Conservation (phyloP, 2,113 vertebrate genomes). For the Chrysochloris asiatica region DNA sequence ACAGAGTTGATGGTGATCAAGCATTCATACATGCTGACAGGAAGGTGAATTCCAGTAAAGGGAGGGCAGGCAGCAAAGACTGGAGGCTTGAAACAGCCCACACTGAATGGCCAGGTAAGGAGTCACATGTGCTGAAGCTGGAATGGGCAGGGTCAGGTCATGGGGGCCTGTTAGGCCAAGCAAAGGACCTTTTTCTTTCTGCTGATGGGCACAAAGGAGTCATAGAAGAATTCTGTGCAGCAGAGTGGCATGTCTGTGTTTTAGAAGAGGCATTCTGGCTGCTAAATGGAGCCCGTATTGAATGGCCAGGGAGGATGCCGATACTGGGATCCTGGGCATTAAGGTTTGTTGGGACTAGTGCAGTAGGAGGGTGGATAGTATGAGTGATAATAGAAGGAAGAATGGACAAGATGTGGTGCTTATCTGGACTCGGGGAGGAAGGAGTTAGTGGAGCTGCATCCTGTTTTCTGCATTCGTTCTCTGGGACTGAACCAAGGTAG, state of each 20-base stretch:
- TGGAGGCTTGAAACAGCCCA: not conserved
- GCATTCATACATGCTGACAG: not conserved
- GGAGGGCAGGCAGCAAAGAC: not conserved
- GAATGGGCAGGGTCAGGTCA: not conserved
- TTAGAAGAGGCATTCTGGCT: not conserved
- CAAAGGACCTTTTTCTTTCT: not conserved
- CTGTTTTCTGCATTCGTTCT: not conserved
- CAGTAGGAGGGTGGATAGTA: not conserved
- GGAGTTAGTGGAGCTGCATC: not conserved
- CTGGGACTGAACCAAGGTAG: not conserved
- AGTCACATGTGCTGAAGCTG: not conserved
- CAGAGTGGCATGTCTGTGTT: not conserved
- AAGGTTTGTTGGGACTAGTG: not conserved
- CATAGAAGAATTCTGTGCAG: not conserved
- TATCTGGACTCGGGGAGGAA: not conserved
- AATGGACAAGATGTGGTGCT: not conserved
- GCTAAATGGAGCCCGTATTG: not conserved
- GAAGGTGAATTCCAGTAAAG: not conserved
- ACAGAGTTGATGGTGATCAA: not conserved
- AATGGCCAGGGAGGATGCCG: not conserved
- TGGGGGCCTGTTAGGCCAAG: not conserved
- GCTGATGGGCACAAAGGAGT: not conserved
- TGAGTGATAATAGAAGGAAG: not conserved
- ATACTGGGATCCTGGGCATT: not conserved
- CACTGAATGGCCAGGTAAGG: not conserved